phyloP scores from a whole-genome alignment of 2,113 vertebrate species.

The Misgurnus anguillicaudatus region DNA sequence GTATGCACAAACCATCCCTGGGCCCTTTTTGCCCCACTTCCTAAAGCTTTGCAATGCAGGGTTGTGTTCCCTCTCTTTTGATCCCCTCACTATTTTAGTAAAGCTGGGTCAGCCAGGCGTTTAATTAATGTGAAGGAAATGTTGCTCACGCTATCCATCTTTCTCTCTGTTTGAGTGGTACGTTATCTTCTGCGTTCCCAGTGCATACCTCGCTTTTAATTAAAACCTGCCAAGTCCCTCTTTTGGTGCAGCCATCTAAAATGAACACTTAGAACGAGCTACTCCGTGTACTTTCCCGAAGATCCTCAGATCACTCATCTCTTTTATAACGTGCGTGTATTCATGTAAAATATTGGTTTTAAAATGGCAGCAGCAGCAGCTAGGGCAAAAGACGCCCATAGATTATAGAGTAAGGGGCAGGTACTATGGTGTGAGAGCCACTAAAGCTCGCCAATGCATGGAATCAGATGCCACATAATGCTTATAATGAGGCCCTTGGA shows the following conservation, averaged over 20 bases:
- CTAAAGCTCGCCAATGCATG: background rate
- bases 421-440: background rate
- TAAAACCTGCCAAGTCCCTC: slow-evolving; percentile 44
- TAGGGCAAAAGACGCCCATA: slow-evolving; percentile 5
- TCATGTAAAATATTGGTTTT: slow-evolving; percentile 18
- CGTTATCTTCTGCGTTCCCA: slow-evolving; percentile 41
- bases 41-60: background rate
- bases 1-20: slow-evolving; percentile 20
- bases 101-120: slow-evolving; percentile 24
- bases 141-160: slow-evolving; percentile 33
- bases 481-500: slow-evolving; percentile 25
- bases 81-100: slow-evolving; percentile 30
- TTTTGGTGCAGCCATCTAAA: slow-evolving; percentile 21
- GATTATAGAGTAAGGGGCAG: slow-evolving; percentile 4
- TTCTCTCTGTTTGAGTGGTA: slow-evolving; percentile 35
- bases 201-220: slow-evolving; percentile 42
- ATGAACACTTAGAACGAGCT: slow-evolving; percentile 8
- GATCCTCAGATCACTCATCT: slow-evolving; percentile 13
- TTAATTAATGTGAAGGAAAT: slow-evolving; percentile 36
- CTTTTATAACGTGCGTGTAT: background rate
- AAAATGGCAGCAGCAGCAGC: slow-evolving; percentile 19
- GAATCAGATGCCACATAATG: slow-evolving; percentile 16
- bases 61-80: slow-evolving; percentile 32
- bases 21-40: slow-evolving; percentile 14
- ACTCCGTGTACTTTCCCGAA: background rate